Conservation (phyloP, 2,113 vertebrate species). For the Calyptomena viridis region DNA sequence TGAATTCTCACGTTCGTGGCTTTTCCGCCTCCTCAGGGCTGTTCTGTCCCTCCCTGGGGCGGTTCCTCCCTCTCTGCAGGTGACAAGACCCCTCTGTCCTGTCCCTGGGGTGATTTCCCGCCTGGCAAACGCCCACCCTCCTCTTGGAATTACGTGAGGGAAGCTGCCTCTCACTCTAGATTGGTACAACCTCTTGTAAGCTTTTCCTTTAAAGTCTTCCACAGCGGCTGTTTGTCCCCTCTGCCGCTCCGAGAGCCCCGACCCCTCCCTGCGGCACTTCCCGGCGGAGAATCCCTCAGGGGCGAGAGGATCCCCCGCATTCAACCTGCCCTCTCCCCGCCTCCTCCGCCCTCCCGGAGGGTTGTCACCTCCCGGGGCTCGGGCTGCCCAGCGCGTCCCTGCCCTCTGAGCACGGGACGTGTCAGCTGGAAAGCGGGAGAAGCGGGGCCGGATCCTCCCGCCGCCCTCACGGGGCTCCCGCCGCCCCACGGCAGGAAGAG, state of each 20-base stretch:
- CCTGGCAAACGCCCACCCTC: accelerated
- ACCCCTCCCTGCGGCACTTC: not conserved
- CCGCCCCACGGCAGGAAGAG: not conserved
- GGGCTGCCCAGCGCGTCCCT: accelerated
- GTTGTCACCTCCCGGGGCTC: not conserved
- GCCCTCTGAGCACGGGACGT: not conserved
- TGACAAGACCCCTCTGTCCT: not conserved
- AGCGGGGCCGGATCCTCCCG: accelerated
- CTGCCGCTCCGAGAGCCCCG: not conserved
- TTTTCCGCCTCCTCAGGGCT: not conserved
- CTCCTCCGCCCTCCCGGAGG: not conserved
- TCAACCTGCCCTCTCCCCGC: not conserved
- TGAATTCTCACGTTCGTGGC: not conserved
- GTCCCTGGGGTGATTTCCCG: not conserved
- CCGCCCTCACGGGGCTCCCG: accelerated
- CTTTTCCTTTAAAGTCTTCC: not conserved
- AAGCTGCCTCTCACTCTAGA: not conserved
- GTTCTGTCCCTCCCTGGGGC: not conserved
- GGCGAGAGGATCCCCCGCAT: accelerated
- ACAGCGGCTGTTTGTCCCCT: not conserved
- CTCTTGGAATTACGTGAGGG: not conserved
- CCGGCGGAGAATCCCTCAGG: not conserved
- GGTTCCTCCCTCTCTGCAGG: not conserved
- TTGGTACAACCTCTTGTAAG: not conserved
- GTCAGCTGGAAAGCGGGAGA: accelerated